Evolutionary conservation across 1,140 invertebrate species (phyloP).

Genomic region (Hyles euphorbiae): DNA sequence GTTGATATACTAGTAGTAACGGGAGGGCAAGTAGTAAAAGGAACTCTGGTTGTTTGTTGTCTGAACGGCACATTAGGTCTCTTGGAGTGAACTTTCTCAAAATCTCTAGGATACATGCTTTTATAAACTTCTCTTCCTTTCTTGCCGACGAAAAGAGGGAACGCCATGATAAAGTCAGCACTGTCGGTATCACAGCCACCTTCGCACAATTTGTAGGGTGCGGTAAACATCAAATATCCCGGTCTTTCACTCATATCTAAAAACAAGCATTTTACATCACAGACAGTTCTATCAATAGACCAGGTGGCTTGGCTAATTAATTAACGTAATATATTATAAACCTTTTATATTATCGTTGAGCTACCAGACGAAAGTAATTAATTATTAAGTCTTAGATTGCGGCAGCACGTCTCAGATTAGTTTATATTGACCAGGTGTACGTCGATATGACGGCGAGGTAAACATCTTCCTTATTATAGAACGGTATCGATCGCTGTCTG

Average conservation of each 20-base stretch:
- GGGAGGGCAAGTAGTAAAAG: constrained; percentile 17
- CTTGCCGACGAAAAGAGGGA: constrained; percentile 42
- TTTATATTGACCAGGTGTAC: too few relatives aligned
- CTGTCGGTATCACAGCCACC: constrained; percentile 31
- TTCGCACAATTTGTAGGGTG: constrained; percentile 48
- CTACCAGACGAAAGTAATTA: too few relatives aligned
- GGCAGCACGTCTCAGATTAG: too few relatives aligned
- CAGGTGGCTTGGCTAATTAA: too few relatives aligned
- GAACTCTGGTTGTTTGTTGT: constrained; percentile 18
- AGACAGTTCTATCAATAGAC: too few relatives aligned
- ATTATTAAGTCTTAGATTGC: too few relatives aligned
- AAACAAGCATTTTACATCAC: constrained; percentile 18
- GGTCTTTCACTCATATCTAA: constrained; percentile 32
- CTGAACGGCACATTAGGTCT: constrained; percentile 28
- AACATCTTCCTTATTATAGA: too few relatives aligned
- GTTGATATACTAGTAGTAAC: constrained; percentile 1
- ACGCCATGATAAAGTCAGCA: constrained; percentile 31
- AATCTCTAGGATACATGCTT: constrained; percentile 28
- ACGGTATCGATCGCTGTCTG: too few relatives aligned
- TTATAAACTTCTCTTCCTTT: constrained; percentile 21
- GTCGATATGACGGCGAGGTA: too few relatives aligned
- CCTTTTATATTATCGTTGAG: too few relatives aligned
- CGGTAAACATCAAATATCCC: constrained; percentile 43
- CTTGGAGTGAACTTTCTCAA: constrained; percentile 13
- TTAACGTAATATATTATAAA: too few relatives aligned